Conservation (phyloP, 2,888 invertebrate genomes). For the Hipparchia semele region DNA sequence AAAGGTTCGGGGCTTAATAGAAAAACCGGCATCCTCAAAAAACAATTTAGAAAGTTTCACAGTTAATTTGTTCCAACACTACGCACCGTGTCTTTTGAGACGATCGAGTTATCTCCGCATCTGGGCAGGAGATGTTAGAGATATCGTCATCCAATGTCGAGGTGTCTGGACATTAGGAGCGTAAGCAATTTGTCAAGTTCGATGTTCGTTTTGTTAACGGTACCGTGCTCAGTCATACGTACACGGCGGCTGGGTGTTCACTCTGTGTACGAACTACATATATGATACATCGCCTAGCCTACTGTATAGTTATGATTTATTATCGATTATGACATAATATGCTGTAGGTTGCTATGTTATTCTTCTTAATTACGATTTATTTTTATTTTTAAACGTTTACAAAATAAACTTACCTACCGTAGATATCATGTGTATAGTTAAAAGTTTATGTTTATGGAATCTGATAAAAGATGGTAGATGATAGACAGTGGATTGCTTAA, state of each 20-base stretch:
- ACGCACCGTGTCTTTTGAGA: conserved; percentile 56
- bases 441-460: too few relatives aligned
- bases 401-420: too few relatives aligned
- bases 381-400: neutral
- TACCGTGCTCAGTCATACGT: conserved; percentile 49
- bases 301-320: neutral
- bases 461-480: too few relatives aligned
- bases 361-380: neutral
- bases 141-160: conserved; percentile 67
- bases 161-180: conserved; percentile 80
- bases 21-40: conserved; percentile 15
- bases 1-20: conserved; percentile 10
- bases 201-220: conserved; percentile 75
- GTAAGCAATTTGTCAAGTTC: conserved; percentile 80
- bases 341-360: neutral
- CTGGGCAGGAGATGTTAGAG: conserved; percentile 74
- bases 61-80: conserved; percentile 37
- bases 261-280: conserved; percentile 30
- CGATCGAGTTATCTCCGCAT: conserved; percentile 75
- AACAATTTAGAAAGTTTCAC: conserved; percentile 37
- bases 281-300: neutral
- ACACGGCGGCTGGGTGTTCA: conserved; percentile 40
- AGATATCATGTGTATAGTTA: too few relatives aligned
- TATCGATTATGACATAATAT: neutral
- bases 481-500: too few relatives aligned